These are phyloP conservation scores for Tetanocera ferruginea DNA, from an alignment of 2,888 invertebrate genomes.

Conservation along the genomic window DNA sequence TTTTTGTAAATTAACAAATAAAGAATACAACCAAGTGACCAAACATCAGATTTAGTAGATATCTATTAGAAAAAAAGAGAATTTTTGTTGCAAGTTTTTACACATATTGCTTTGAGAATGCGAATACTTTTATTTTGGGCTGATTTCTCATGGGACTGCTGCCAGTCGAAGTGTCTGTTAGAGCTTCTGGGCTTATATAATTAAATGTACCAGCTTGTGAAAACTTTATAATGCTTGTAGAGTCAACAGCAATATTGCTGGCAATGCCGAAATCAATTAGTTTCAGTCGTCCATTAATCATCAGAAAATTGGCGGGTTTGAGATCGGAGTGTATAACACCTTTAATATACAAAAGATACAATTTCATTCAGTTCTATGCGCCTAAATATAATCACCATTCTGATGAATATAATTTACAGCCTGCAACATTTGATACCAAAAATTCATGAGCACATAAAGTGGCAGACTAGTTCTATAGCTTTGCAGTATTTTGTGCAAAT, in stretches of 20 bases:
- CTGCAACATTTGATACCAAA: constrained; percentile 94
- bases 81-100: neutral
- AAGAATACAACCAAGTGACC: constrained; percentile 97
- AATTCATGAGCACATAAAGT: constrained; percentile 84
- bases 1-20: constrained; percentile 91
- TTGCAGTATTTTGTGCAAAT: constrained; percentile 83
- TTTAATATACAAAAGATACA: constrained; percentile 61
- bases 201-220: constrained; percentile 90
- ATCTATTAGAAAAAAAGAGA: constrained; percentile 73
- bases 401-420: constrained; percentile 93
- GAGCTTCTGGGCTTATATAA: constrained; percentile 96
- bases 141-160: constrained; percentile 69
- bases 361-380: neutral
- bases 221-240: constrained; percentile 88
- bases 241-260: constrained; percentile 86
- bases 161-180: constrained; percentile 75
- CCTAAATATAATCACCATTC: constrained; percentile 73
- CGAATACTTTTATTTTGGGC: constrained; percentile 71
- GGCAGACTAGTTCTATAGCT: constrained; percentile 75
- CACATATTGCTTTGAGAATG: neutral
- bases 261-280: constrained; percentile 98
- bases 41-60: constrained; percentile 93
- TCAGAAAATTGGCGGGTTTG: constrained; percentile 96
- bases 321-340: constrained; percentile 96
- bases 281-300: constrained; percentile 88